Evolutionary conservation across 2,797 vertebrate genomes (phyloP).

Genomic region (Melanotaenia maccullochi): DNA sequence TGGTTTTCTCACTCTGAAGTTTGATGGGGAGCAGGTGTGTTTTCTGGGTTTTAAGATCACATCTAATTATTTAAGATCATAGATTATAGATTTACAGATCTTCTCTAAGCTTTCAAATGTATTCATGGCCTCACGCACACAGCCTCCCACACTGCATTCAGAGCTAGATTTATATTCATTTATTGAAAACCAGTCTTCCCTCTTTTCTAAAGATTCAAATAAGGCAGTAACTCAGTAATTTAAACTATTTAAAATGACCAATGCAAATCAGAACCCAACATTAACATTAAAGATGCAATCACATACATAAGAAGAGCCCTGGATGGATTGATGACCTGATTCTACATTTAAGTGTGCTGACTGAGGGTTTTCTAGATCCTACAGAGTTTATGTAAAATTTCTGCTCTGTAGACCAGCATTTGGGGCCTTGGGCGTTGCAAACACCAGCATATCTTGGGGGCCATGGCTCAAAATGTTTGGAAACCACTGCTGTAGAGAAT

Average conservation of each 20-base stretch:
- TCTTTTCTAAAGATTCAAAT: not conserved
- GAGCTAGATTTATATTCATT: not conserved
- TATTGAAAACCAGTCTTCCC: not conserved
- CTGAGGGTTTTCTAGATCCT: too few relatives aligned
- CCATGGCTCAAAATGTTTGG: too few relatives aligned
- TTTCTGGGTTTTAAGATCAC: not conserved
- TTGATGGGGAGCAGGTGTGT: not conserved
- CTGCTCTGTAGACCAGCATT: too few relatives aligned
- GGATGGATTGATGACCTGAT: not conserved
- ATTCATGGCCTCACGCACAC: slow-evolving; percentile 4
- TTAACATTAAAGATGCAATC: not conserved
- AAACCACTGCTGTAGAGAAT: not conserved
- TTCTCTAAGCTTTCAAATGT: slow-evolving; percentile 28
- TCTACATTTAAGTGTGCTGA: too few relatives aligned
- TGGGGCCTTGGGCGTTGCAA: too few relatives aligned
- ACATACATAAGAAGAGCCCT: not conserved
- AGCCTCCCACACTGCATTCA: slow-evolving; percentile 5
- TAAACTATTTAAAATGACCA: not conserved
- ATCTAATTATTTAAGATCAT: not conserved
- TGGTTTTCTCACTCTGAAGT: not conserved
- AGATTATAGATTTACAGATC: slow-evolving; percentile 25
- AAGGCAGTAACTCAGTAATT: not conserved
- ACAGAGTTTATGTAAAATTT: too few relatives aligned
- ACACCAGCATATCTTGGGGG: too few relatives aligned
- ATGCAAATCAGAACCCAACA: not conserved